Evolutionary conservation across 2,888 invertebrate species (phyloP).

Genomic region (Eupithecia inturbata): DNA sequence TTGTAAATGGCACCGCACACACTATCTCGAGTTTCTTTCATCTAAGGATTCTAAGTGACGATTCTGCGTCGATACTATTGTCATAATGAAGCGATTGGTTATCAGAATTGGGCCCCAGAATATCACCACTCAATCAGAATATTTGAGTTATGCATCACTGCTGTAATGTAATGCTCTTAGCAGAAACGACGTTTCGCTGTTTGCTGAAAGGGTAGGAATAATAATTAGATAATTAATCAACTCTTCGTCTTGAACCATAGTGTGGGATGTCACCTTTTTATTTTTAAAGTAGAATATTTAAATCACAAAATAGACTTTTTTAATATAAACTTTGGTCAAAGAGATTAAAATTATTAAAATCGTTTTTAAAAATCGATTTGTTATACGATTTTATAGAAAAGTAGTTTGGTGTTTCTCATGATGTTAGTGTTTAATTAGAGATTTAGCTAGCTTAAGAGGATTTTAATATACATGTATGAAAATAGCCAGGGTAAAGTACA

Average conservation of each 20-base stretch:
- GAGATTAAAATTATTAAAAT: not conserved
- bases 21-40: not conserved
- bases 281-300: not conserved
- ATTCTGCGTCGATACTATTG: not conserved
- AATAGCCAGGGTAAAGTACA: not conserved
- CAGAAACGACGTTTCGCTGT: not conserved
- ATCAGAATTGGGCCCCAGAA: not conserved
- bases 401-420: not conserved
- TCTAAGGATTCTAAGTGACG: not conserved
- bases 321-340: too few species aligned
- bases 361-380: not conserved
- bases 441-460: not conserved
- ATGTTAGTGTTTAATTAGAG: not conserved
- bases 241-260: not conserved
- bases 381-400: not conserved
- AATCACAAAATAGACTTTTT: not conserved
- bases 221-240: not conserved
- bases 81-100: not conserved
- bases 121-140: not conserved
- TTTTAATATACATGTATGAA: not conserved
- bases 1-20: not conserved
- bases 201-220: not conserved
- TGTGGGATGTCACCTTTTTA: not conserved
- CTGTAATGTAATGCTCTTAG: not conserved
- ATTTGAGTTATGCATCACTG: not conserved